Evolutionary conservation across 2,797 vertebrate genomes (phyloP), one percentile per base, ranked within the genome.

Genomic region (Silurus aristotelis): DNA sequence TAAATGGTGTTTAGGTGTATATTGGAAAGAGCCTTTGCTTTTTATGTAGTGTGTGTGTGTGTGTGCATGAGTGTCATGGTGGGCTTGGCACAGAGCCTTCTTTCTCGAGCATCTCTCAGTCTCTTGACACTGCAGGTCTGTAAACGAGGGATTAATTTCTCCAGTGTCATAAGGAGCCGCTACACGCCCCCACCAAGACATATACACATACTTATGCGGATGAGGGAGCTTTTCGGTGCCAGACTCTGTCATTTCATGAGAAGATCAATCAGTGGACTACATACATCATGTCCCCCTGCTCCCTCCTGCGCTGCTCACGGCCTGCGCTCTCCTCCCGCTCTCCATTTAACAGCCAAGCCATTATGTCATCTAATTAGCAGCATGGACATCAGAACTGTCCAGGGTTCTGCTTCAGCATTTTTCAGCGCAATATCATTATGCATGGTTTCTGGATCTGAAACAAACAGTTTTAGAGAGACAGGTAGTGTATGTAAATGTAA

Each of bases 61-160:
- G 38, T 38, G 38, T 38, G 38, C 38, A 5, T 38, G 38, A 38
- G 38, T 38, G 25, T 52, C 48, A 67, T 52, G 68, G 80, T 64
- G 80, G 56, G 63, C 22, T 80, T 84, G 86, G 88, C 86, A 4
- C 72, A 6, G 73, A 71, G 80, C 72, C 81, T 83, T 70, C 70
- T 82, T 68, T 85, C 84, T 82, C 27, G 13, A 84, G n/a, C 67
- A 82, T 89, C 75, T 77, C 72, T 86, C 86, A 89, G 85, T 80
- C 80, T 79, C 82, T 83, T 89, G 84, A 84, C 88, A 68, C 82
- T 84, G 80, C 84, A 80, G 83, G 82, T 85, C 79, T 68, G 85
- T 88, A 87, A 88, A 88, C 84, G 87, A 87, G 85, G 64, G 68
- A 89, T 89, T 87, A 68, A 88, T 89, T 87, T 87, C 84, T 61